A percentile compares a stretch with the other conserved stretches of the same genome.
Evolutionary conservation across 2,888 invertebrate species (phyloP).

Genomic region (Drosophila subsilvestris): DNA sequence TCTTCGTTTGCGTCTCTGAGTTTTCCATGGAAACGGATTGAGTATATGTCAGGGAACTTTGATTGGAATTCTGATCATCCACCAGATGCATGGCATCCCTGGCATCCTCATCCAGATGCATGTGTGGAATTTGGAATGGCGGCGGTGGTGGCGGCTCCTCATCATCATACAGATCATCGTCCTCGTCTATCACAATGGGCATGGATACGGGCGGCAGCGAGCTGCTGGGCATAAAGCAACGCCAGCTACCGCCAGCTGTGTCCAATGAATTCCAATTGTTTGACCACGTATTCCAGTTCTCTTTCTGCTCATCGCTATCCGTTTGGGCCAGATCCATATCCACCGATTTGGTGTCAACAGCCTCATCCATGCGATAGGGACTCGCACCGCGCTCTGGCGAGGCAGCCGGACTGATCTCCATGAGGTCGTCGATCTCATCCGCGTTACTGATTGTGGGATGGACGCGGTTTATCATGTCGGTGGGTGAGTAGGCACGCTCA

Average conservation of each 20-base stretch:
- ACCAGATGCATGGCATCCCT: conserved; percentile 59
- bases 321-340: conserved; percentile 84
- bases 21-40: conserved; percentile 74
- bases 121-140: conserved; percentile 59
- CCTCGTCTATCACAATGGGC: conserved; percentile 66
- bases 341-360: conserved; percentile 76
- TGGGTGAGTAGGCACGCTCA: conserved; percentile 83
- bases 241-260: conserved; percentile 55
- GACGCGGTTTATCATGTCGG: conserved; percentile 81
- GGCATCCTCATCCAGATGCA: conserved; percentile 65
- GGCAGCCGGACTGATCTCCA: conserved; percentile 82
- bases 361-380: conserved; percentile 45
- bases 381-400: conserved; percentile 79
- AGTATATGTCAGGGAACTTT: conserved; percentile 51
- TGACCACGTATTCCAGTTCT: conserved; percentile 46
- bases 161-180: conserved; percentile 45
- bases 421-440: conserved; percentile 70
- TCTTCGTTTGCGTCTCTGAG: conserved; percentile 54
- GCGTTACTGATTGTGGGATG: conserved; percentile 52
- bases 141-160: conserved; percentile 67
- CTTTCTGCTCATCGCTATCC: conserved; percentile 74
- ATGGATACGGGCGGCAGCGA: conserved; percentile 61
- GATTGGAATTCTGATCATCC: conserved; percentile 49
- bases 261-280: conserved; percentile 42
- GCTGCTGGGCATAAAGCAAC: conserved; percentile 50